These are phyloP conservation scores for Gobio gobio DNA, from an alignment of 2,113 vertebrate species.

Conservation along the genomic window DNA sequence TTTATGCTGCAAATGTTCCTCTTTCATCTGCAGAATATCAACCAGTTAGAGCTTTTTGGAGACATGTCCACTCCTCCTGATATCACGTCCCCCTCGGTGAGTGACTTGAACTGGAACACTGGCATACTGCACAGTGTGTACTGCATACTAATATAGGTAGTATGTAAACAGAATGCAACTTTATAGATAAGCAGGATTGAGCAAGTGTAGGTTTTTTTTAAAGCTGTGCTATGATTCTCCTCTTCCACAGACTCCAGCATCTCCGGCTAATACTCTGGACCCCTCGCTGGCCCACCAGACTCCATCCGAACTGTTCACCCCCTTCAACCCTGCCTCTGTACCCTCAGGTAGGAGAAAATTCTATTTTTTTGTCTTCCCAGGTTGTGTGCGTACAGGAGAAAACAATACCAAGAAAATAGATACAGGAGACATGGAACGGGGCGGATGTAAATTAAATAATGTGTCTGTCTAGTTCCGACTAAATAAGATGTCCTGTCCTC, in stretches of 20 bases:
- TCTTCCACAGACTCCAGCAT: conserved; percentile 87
- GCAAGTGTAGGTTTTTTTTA: neutral
- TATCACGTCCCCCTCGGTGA: conserved; percentile 96
- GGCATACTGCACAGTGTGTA: neutral
- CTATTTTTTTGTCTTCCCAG: neutral
- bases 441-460: conserved; percentile 35
- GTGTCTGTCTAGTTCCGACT: conserved; percentile 32
- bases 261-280: conserved; percentile 95
- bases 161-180: neutral
- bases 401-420: conserved; percentile 23
- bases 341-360: conserved; percentile 88
- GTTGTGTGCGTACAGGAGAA: neutral
- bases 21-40: conserved; percentile 88
- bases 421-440: conserved; percentile 28
- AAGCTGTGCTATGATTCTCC: neutral
- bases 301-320: conserved; percentile 89
- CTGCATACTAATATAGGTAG: neutral
- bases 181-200: neutral
- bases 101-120: conserved; percentile 60
- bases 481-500: conserved; percentile 33
- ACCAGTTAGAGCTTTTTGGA: conserved; percentile 98
- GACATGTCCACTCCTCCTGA: conserved; percentile 99
- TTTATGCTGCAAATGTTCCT: conserved; percentile 48
- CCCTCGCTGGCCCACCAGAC: conserved; percentile 89
- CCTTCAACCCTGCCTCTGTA: conserved; percentile 93